A percentile compares a stretch with the other conserved stretches of the same genome.
Evolutionary conservation across 2,113 vertebrate species (phyloP).

Genomic region (Oreotrochilus melanogaster): DNA sequence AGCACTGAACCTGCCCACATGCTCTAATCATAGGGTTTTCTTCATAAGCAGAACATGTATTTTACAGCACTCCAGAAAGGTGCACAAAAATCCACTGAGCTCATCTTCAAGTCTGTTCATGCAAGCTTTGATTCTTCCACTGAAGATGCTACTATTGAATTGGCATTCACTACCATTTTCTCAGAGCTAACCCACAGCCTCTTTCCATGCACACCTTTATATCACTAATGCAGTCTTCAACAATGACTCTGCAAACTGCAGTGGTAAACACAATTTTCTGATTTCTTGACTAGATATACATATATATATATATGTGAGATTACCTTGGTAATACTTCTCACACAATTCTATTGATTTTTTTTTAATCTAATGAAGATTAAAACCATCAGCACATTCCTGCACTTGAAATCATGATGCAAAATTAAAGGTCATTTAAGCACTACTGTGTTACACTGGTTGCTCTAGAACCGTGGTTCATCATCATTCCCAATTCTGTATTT

Average conservation of each 20-base stretch:
- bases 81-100: background rate
- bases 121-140: background rate
- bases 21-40: background rate
- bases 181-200: background rate
- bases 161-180: background rate
- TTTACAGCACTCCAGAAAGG: background rate
- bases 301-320: background rate
- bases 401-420: background rate
- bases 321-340: background rate
- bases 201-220: background rate
- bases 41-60: background rate
- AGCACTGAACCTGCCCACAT: background rate
- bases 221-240: background rate
- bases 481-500: background rate
- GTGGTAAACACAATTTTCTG: background rate
- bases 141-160: background rate
- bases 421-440: background rate
- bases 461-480: background rate
- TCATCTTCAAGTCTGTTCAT: background rate
- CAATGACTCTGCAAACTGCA: background rate
- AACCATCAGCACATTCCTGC: background rate
- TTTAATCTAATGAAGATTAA: background rate
- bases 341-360: background rate
- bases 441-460: background rate
- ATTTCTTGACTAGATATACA: background rate